Base-by-base conservation (phyloP, 1,140 invertebrate species). In the Tetragonula clypearis region DNA sequence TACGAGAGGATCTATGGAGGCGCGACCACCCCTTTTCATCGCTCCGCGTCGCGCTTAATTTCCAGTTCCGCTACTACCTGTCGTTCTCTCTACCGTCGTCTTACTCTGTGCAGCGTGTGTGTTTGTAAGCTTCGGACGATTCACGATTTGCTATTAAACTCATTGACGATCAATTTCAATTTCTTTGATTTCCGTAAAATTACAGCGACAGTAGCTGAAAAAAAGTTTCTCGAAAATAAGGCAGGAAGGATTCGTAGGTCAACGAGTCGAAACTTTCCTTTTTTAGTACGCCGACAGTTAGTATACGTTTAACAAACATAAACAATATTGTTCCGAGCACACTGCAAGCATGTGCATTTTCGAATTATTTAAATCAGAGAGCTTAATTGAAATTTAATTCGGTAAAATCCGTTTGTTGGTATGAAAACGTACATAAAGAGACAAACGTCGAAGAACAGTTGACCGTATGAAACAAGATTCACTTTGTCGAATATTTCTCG, bases 1-100 rank as follows among this genome's bases (percentile, higher is more conserved):
- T 92, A 92, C 91, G 87, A 90, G 89, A 88, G 71, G 9, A 53
- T 53, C 71, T 69, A 81, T 86, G 65, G n/a, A 75, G 71, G 60
- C 66, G 53, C 56, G 69, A 69, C 62, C 58, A 41, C 30, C 55
- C 68, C 65, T 2, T 62, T 49, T 30, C 11, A 3, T 17, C 49
- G 60, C 14, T n/a, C 11, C 21, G 60, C 1, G n/a, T 30, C 49
- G 17, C 17, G 21, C 9, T 60, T 76, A 66, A 74, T 77, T 56
- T 30, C 56, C 0, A 49, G 35, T 26, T n/a, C 14, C 35, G 1
- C 6, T 23, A 35, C 4, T 21, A 14, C 12, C 12, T n/a, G n/a
- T 62, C 60, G 1, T 62, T 62, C n/a, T 62, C n/a, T 23, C 23
- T 23, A 2, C 21, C 21, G 11, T 60, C 58, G 58, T 23, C 23